These are phyloP conservation scores for Dinomys branickii DNA, from an alignment of 2,113 vertebrate genomes.

Conservation along the genomic window DNA sequence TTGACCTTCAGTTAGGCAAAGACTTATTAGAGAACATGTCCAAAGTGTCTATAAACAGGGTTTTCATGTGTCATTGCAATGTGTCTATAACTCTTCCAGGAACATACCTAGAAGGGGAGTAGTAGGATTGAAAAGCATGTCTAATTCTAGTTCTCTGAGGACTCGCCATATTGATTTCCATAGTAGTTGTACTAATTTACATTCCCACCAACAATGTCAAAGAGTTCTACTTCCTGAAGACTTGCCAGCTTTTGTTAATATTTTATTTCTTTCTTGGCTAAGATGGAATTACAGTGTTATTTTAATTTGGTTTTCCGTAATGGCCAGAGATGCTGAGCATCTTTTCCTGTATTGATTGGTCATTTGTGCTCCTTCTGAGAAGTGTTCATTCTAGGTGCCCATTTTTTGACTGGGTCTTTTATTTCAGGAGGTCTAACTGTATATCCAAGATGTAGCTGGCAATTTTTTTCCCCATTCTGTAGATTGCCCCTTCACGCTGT, in stretches of 20 bases:
- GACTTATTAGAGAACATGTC: neutral
- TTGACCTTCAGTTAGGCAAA: neutral
- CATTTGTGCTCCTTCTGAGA: neutral
- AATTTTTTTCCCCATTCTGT: neutral
- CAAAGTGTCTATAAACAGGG: neutral
- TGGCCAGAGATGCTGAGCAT: neutral
- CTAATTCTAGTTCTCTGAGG: neutral
- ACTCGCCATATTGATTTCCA: neutral
- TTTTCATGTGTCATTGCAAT: neutral
- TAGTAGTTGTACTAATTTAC: neutral
- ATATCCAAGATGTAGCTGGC: neutral
- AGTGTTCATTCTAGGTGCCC: neutral
- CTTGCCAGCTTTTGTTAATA: neutral
- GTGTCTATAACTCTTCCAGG: neutral
- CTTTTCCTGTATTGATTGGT: neutral
- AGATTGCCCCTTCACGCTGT: neutral
- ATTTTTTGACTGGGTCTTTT: neutral
- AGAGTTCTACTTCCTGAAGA: neutral
- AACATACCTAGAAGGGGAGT: neutral
- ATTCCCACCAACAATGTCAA: neutral
- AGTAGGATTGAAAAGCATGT: neutral
- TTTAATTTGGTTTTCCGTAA: neutral
- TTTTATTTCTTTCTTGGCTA: neutral
- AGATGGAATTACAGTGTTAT: neutral
- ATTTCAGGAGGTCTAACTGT: neutral